These are phyloP conservation scores for fruit fly (Drosophila melanogaster) DNA, from an alignment of 1,140 invertebrate species.

Conservation along the genomic window Release_6_plus_ISO1_MT NT_033777.3:13937001-13937500, in stretches of 20 bases:
- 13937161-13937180: constrained; percentile 69
- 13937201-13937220: constrained; percentile 24
- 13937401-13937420: constrained; percentile 63
- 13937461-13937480: constrained; percentile 54
- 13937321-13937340: constrained; percentile 73
- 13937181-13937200: constrained; percentile 53
- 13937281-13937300: constrained; percentile 50
- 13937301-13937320: constrained; percentile 78
- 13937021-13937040: constrained; percentile 17
- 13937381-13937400: constrained; percentile 10
- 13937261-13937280: constrained; percentile 35
- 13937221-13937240: constrained; percentile 7
- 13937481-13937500: constrained; percentile 71
- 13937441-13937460: constrained; percentile 66
- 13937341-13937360: constrained; percentile 58
- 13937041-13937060: constrained; percentile 20
- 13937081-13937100: constrained; percentile 21
- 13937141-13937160: constrained; percentile 42
- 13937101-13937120: constrained; percentile 55
- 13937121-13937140: constrained; percentile 55
- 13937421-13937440: constrained; percentile 74
- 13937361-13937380: constrained; percentile 55
- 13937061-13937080: constrained; percentile 26
- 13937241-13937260: no score
- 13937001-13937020: background rate